These are phyloP conservation scores for Saturnia japonica DNA, from an alignment of 2,888 invertebrate genomes.

Conservation along the genomic window DNA sequence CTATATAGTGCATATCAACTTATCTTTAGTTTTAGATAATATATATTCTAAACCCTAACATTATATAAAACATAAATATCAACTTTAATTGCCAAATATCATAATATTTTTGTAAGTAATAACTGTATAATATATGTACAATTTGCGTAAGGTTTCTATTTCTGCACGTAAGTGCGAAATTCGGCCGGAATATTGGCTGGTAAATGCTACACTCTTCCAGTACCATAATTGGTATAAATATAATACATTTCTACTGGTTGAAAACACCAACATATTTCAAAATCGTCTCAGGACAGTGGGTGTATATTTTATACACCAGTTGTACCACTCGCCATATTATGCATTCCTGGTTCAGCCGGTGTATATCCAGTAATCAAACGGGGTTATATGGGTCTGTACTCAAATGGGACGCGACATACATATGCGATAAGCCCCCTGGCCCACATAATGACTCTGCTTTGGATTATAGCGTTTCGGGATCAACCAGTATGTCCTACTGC, in stretches of 20 bases:
- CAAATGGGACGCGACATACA: too few relatives aligned
- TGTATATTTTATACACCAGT: too few relatives aligned
- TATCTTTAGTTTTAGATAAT: not conserved
- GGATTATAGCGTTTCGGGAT: too few relatives aligned
- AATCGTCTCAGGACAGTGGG: too few relatives aligned
- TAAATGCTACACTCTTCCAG: not conserved
- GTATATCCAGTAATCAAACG: too few relatives aligned
- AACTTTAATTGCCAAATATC: slow-evolving; percentile 12
- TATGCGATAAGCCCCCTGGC: too few relatives aligned
- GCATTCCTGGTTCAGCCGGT: too few relatives aligned
- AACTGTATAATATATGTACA: not conserved
- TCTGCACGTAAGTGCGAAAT: not conserved
- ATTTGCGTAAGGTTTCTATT: not conserved
- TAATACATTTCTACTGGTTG: too few relatives aligned
- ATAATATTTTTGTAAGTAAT: slow-evolving; percentile 6
- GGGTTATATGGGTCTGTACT: too few relatives aligned
- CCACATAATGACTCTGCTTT: too few relatives aligned
- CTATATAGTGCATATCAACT: slow-evolving; percentile 2
- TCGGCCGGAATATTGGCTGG: not conserved
- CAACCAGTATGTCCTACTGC: too few relatives aligned
- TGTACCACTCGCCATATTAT: too few relatives aligned
- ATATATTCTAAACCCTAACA: not conserved
- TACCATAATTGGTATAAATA: not conserved
- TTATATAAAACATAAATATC: not conserved
- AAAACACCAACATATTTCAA: not conserved